Evolutionary conservation across 2,888 invertebrate species (phyloP), one percentile per base, ranked within the genome.

Genomic region (Clostera curtula): DNA sequence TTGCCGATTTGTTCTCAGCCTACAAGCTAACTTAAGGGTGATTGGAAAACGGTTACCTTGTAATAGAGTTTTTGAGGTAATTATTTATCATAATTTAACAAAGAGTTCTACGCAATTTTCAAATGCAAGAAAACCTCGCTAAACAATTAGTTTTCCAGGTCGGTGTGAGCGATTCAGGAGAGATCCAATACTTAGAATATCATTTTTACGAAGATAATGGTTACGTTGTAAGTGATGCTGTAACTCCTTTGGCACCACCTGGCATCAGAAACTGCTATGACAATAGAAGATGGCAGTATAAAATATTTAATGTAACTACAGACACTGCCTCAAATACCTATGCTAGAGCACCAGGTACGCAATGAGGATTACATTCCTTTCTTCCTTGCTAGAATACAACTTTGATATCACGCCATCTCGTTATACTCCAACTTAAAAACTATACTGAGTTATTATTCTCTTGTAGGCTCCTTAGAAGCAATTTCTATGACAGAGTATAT

Each of bases 1-100:
- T 0, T 90, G 92, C 0, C 86, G 92, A 11, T 86, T 95, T 31
- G 86, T 89, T 1, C 67, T 93, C 69, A 84, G 89, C 11, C 75
- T 95, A 29, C 89, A 90, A 49, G 87, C 89, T 10, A 93, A 90
- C 52, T 90, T 94, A 88, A 84, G 86, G 24, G 72, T 87, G 3
- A 50, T 89, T 1, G 93, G 93, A 1, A 92, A 90, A 56, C 77
- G 93, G 11, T 68, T 79, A 29, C 86, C 91, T 0, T 76, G 83
- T 24, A 84, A 80, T 4, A 70, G 84, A 3, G 87, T 89, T 35
- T 93, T 91, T 56, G 89, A 92, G 57, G 88, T 89, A 40, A 43
- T 34, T 29, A 8, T 2, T n/a, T n/a, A n/a, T n/a, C n/a, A n/a
- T n/a, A n/a, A n/a, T n/a, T n/a, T n/a, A n/a, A n/a, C n/a, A n/a